Conservation (phyloP, 2,888 invertebrate species). For the Epistrophe eligans region DNA sequence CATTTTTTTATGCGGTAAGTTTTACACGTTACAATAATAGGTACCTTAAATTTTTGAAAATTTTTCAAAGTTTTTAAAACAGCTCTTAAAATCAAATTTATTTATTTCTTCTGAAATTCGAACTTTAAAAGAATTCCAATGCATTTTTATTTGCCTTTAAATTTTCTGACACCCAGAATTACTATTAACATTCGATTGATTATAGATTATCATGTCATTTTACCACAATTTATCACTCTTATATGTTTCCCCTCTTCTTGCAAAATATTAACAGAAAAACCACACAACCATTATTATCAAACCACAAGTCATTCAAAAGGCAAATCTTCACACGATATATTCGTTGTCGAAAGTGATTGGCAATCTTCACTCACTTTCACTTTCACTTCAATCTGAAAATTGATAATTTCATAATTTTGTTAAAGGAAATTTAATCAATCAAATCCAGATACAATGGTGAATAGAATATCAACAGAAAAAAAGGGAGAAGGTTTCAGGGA, state of each 20-base stretch:
- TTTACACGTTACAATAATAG: no score
- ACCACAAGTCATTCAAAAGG: slow-evolving; percentile 51
- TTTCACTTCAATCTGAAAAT: slow-evolving; percentile 16
- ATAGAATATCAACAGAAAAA: slow-evolving; percentile 17
- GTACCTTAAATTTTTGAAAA: no score
- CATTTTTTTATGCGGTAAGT: no score
- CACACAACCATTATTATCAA: slow-evolving; percentile 7
- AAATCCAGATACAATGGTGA: slow-evolving; percentile 40
- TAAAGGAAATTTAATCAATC: slow-evolving; percentile 64
- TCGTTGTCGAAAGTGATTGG: slow-evolving; percentile 45
- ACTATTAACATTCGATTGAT: neutral
- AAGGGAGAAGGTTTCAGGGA: neutral
- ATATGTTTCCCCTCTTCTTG: slow-evolving; percentile 9
- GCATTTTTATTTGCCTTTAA: neutral
- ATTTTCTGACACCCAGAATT: neutral
- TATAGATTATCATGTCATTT: slow-evolving; percentile 55
- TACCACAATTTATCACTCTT: slow-evolving; percentile 58
- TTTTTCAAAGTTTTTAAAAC: no score
- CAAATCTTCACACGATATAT: slow-evolving; percentile 58
- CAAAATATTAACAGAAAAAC: neutral
- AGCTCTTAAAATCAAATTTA: no score
- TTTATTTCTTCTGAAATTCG: neutral
- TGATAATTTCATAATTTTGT: slow-evolving; percentile 63
- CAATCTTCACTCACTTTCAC: no score
- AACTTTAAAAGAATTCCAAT: neutral